These are phyloP conservation scores for Marasmarcha lunaedactyla DNA, from an alignment of 2,888 invertebrate genomes.

Conservation along the genomic window DNA sequence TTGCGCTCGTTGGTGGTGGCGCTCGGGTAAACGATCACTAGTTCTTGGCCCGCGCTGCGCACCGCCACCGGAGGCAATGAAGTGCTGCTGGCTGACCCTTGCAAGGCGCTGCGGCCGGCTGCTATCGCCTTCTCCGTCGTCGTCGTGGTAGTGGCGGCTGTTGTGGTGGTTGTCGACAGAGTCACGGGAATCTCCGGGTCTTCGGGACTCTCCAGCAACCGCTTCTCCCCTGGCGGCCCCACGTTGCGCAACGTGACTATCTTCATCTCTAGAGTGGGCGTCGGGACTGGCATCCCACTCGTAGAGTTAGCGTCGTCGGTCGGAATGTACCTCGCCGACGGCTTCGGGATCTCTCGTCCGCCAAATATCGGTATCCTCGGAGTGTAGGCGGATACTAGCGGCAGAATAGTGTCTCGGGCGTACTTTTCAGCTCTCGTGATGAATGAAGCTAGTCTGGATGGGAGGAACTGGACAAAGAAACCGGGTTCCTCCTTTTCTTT, in stretches of 20 bases:
- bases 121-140: constrained; percentile 41
- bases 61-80: constrained; percentile 55
- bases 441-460: constrained; percentile 81
- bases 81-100: constrained; percentile 51
- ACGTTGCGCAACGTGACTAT: constrained; percentile 51
- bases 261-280: constrained; percentile 61
- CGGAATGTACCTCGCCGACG: constrained; percentile 74
- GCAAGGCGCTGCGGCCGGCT: constrained; percentile 28
- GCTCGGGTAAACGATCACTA: constrained; percentile 64
- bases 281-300: constrained; percentile 46
- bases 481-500: constrained; percentile 48
- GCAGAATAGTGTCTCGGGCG: constrained; percentile 81
- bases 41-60: constrained; percentile 51
- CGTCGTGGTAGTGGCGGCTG: constrained; percentile 27
- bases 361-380: constrained; percentile 77
- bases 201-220: constrained; percentile 47
- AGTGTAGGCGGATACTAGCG: constrained; percentile 82
- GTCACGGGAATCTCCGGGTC: constrained; percentile 44
- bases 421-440: constrained; percentile 86
- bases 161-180: constrained; percentile 31
- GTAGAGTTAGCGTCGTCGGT: constrained; percentile 51
- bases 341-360: constrained; percentile 48
- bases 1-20: constrained; percentile 59
- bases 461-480: constrained; percentile 82
- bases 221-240: constrained; percentile 53